phyloP scores from a whole-genome alignment of 2,113 vertebrate species.

The Rhinogobius similis region DNA sequence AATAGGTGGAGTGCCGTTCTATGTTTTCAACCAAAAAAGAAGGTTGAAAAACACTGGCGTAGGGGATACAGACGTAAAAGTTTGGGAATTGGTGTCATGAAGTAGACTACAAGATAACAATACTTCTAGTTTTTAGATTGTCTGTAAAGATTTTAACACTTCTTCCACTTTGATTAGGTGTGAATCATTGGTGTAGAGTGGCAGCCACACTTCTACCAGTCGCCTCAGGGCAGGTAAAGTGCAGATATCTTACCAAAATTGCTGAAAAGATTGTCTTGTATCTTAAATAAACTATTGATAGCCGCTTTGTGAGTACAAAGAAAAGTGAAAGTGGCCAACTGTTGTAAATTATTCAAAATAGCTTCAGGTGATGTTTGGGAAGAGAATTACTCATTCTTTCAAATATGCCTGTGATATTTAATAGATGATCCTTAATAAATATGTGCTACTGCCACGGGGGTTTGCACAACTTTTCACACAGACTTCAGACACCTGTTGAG shows the following conservation, averaged over 20 bases:
- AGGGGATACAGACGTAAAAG: too few relatives aligned
- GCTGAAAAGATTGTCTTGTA: neutral
- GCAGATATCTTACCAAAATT: neutral
- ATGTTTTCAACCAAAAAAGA: too few relatives aligned
- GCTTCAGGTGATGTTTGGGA: neutral
- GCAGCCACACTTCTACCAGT: neutral
- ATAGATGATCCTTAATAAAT: conserved; percentile 6
- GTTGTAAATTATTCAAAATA: conserved; percentile 6
- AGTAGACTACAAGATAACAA: too few relatives aligned
- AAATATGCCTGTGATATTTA: conserved; percentile 11
- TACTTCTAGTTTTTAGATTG: too few relatives aligned
- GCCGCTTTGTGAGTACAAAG: neutral
- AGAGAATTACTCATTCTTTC: conserved; percentile 1
- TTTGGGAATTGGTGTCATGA: too few relatives aligned
- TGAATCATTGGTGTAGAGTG: neutral
- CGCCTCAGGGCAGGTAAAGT: neutral
- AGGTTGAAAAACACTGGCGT: too few relatives aligned
- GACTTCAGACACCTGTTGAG: conserved; percentile 66
- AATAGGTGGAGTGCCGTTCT: too few relatives aligned
- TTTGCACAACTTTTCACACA: conserved; percentile 12
- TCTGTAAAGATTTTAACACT: too few relatives aligned
- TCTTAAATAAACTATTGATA: neutral
- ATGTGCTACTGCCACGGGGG: conserved; percentile 7
- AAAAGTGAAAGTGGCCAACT: neutral
- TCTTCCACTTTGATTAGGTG: too few relatives aligned